phyloP scores from a whole-genome alignment of 2,797 vertebrate species.

The Ispidina lecontei region DNA sequence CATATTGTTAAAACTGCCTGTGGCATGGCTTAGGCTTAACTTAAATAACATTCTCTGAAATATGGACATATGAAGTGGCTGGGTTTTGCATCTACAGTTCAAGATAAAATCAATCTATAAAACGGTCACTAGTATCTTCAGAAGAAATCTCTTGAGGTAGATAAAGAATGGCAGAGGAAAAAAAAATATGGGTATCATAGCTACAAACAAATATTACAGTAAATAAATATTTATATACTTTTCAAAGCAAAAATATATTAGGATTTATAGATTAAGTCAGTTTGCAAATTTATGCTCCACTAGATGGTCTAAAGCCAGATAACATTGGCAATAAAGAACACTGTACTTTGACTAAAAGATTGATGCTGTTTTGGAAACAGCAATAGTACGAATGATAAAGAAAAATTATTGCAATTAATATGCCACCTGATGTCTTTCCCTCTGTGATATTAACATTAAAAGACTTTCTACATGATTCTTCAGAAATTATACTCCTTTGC shows the following conservation, averaged over 20 bases:
- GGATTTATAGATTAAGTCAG: not conserved
- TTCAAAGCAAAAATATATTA: not conserved
- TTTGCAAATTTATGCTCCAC: not conserved
- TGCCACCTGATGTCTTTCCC: not conserved
- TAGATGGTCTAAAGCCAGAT: not conserved
- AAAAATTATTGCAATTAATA: conserved; percentile 50
- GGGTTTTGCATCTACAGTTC: not conserved
- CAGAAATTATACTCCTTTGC: conserved; percentile 9
- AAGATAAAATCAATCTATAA: not conserved
- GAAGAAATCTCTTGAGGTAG: not conserved
- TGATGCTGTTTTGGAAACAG: not conserved
- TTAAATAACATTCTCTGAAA: not conserved
- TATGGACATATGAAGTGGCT: accelerated
- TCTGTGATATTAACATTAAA: conserved; percentile 44
- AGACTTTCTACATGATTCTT: not conserved
- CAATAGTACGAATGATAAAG: not conserved
- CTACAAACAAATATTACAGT: not conserved
- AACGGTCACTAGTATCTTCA: not conserved
- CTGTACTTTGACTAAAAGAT: not conserved
- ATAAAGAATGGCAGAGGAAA: not conserved
- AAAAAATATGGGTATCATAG: not conserved
- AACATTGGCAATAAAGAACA: not conserved
- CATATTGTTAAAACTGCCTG: not conserved
- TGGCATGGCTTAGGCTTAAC: not conserved
- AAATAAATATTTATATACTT: not conserved